Percentiles rank a stretch among this genome's conserved stretches.
Evolutionary conservation across 2,113 vertebrate genomes (phyloP).

Genomic region (Notarius quadriscutis): DNA sequence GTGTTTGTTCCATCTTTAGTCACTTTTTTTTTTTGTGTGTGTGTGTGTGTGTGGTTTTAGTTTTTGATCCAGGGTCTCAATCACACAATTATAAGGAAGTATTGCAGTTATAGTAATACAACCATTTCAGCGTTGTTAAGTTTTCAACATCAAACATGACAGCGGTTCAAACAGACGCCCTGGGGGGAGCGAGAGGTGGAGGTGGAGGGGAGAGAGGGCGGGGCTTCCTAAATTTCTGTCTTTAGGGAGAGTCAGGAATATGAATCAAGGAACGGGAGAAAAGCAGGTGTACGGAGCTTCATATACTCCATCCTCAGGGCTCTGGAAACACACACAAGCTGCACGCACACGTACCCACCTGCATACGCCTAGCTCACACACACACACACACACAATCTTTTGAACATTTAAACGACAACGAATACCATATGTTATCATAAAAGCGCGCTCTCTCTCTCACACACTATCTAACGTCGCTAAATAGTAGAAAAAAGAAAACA

Average conservation of each 20-base stretch:
- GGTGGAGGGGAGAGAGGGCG: neutral
- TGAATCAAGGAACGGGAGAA: conserved; percentile 23
- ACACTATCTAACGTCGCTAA: neutral
- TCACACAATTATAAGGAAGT: conserved; percentile 5
- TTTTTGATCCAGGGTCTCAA: neutral
- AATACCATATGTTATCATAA: conserved; percentile 6
- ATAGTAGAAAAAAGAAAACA: neutral
- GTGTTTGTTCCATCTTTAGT: conserved; percentile 8
- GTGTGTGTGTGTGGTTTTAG: neutral
- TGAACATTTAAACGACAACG: conserved; percentile 1
- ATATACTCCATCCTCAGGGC: conserved; percentile 30
- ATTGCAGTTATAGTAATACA: conserved; percentile 5
- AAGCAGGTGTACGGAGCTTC: conserved; percentile 44
- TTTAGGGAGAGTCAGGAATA: conserved; percentile 8
- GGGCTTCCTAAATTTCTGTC: conserved; percentile 14
- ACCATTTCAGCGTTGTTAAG: conserved; percentile 4
- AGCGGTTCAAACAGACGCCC: conserved; percentile 36
- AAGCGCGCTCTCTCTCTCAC: neutral
- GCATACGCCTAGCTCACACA: neutral
- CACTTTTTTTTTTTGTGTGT: neutral
- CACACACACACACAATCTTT: neutral
- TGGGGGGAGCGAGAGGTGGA: neutral
- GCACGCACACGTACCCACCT: neutral
- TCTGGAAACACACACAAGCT: conserved; percentile 6
- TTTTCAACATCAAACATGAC: conserved; percentile 34